Base-by-base conservation (phyloP, 2,113 vertebrate species). In the Baryphthengus martii region DNA sequence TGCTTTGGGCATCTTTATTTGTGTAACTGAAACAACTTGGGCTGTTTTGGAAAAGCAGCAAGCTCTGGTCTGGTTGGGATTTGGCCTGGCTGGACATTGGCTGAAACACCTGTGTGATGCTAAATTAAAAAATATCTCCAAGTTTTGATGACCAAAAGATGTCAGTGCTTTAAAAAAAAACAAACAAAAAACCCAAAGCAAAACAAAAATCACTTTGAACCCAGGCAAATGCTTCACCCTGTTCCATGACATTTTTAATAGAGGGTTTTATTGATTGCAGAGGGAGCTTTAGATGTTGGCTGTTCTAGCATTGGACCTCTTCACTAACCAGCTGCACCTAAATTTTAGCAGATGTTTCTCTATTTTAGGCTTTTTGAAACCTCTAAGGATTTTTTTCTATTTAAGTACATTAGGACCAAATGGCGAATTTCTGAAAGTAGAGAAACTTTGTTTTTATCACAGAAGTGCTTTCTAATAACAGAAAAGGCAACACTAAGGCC, bases 321-420 rank as follows among this genome's bases (percentile, higher is more conserved):
- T 76, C 52, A 37, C 75, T 68, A 45, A 80, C 83, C 90, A 96
- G 93, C 93, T 97, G 95, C 61, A 76, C 37, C 37, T 37, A 83
- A 94, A 59, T 72, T 50, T 81, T 65, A 45, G 88, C 96, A 97
- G 78, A 94, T 95, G 90, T 72, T 86, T 90, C 86, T 72, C 63
- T 74, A 58, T 95, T 93, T 90, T 25, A 29, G 67, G 90, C 56
- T 83, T 77, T 80, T 42, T 15, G 33, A 94, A 96, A 85, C 45
- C 68, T 86, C 53, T 71, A 45, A 68, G 59, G n/a, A 66, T 59
- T 91, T 90, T 81, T 82, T 82, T 82, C 47, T 25, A 18, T 84
- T 13, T 31, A 84, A 82, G 75, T 86, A 49, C 16, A 74, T 93
- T 68, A 73, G 77, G n/a, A 90, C 56, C 55, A 81, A 88, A 44